Evolutionary conservation across 2,797 vertebrate species (phyloP), one percentile per base, ranked within the genome.

Genomic region (Sebastes nivosus): DNA sequence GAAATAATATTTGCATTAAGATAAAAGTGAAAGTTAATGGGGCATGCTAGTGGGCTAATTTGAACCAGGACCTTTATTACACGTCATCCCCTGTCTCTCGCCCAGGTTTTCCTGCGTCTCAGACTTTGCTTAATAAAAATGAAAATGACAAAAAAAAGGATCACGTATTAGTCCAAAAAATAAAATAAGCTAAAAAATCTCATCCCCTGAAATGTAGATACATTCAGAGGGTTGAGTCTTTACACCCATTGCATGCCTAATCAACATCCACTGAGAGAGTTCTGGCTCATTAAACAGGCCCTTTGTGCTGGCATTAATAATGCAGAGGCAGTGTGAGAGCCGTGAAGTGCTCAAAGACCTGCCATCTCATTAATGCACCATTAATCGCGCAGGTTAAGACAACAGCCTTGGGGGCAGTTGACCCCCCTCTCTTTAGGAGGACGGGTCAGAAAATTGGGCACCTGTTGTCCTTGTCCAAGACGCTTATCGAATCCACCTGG

Each of bases 241-340:
- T 86, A 82, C 85, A 85, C 67, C 65, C 64, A 59, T 63, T 60
- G 84, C 82, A 92, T 86, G 80, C 67, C 85, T 91, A 93, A 93
- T 95, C 93, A 91, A 86, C 88, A 91, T 92, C 86, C 89, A 88
- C 81, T 54, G 89, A 92, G 86, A 86, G 84, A 88, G 90, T 93
- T 90, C 80, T 77, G 93, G 83, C 92, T 95, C 93, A 94, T 95
- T 95, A 94, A 90, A 90, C 89, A 88, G 82, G 90, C 87, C 88
- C 93, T 93, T 92, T 93, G 91, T 91, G 88, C 87, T 11, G 59
- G 67, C 89, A 93, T 95, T 94, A 95, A 95, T 95, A 94, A 94
- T 94, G 89, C 85, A 95, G 89, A 72, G 69, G 82, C 79, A 70
- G 84, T 82, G 87, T 68, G 88, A 91, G 85, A 77, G 89, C 69